A percentile compares a stretch with the other conserved stretches of the same genome.
Conservation (phyloP, 2,797 vertebrate genomes). For the Etheostoma nigrum region DNA sequence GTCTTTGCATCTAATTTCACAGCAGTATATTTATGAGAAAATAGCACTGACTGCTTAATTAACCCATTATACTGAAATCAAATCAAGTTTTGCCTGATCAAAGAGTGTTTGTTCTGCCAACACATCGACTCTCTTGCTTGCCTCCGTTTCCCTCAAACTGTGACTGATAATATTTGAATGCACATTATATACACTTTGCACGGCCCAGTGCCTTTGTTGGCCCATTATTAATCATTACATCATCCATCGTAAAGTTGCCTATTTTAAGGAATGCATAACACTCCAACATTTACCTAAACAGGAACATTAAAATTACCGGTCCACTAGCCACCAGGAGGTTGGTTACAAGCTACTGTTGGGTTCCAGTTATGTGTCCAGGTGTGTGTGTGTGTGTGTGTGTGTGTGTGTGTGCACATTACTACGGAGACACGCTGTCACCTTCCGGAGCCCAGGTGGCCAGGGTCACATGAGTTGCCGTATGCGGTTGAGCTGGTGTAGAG, state of each 20-base stretch:
- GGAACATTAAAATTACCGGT: neutral
- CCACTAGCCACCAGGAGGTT: conserved; percentile 5
- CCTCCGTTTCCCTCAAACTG: neutral
- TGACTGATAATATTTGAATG: conserved; percentile 1
- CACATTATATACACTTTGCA: conserved; percentile 1
- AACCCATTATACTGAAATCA: neutral
- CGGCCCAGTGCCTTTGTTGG: conserved; percentile 17
- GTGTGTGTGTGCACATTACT: conserved; percentile 36
- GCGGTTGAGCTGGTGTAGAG: conserved; percentile 69
- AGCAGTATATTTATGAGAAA: conserved; percentile 7
- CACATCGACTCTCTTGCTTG: neutral
- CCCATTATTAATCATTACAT: conserved; percentile 27
- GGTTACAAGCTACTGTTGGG: neutral
- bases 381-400: conserved; percentile 7
- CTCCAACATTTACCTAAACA: neutral
- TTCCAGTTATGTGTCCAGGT: conserved; percentile 31
- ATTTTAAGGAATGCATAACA: neutral
- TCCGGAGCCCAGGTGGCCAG: conserved; percentile 73
- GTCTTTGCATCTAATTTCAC: conserved; percentile 12
- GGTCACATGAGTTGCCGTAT: conserved; percentile 73
- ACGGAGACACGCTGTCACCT: conserved; percentile 66
- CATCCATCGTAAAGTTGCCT: neutral
- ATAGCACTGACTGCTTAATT: conserved; percentile 1
- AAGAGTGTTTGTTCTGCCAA: neutral
- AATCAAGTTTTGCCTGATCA: conserved; percentile 2